Evolutionary conservation across 2,113 vertebrate species (phyloP).

Genomic region (Phyllopteryx taeniolatus): DNA sequence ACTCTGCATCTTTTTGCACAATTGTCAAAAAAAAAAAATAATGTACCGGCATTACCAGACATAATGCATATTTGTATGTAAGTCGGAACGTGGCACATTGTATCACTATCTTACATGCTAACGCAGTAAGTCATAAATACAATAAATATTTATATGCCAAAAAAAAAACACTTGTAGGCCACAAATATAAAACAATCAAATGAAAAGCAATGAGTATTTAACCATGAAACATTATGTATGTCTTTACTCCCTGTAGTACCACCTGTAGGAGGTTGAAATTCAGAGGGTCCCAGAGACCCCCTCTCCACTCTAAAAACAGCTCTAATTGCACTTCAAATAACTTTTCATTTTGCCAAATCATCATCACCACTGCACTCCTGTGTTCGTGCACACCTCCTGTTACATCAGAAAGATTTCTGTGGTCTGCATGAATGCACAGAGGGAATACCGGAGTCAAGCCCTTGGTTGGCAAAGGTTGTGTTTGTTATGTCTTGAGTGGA

Average conservation of each 20-base stretch:
- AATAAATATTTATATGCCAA: too few species aligned
- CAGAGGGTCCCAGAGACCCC: not conserved
- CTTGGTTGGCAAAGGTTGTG: slow-evolving; percentile 4
- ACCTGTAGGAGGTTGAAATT: not conserved
- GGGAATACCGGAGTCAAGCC: not conserved
- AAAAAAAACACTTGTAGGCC: too few species aligned
- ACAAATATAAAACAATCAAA: too few species aligned
- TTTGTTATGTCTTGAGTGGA: slow-evolving; percentile 13
- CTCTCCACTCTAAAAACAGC: not conserved
- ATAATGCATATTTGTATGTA: not conserved
- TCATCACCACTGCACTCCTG: not conserved
- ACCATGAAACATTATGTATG: too few species aligned
- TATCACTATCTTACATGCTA: too few species aligned
- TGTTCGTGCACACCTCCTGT: not conserved
- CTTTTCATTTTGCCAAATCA: not conserved
- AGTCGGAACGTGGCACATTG: not conserved
- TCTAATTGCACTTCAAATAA: not conserved
- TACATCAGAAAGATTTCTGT: not conserved
- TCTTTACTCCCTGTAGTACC: not conserved
- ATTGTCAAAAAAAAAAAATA: too few species aligned
- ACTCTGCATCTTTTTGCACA: too few species aligned
- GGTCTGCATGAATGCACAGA: not conserved
- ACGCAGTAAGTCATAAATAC: too few species aligned
- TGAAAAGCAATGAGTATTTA: too few species aligned
- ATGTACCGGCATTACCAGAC: too few species aligned